Percentiles rank a stretch among this genome's conserved stretches.
Evolutionary conservation across 2,888 invertebrate species (phyloP).

Genomic region (Syrista parreyssii): DNA sequence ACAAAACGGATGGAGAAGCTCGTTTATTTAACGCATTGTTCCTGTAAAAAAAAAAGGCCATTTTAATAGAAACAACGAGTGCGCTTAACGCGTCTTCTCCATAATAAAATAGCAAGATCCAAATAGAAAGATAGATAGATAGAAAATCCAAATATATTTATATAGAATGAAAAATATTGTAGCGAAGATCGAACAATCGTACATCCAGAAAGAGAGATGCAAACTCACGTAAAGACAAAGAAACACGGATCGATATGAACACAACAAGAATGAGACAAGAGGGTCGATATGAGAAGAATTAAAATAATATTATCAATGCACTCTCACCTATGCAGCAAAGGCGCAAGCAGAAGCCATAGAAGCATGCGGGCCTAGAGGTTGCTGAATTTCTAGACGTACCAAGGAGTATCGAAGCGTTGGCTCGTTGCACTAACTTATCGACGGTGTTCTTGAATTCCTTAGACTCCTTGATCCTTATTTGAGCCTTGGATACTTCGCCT

Average conservation of each 20-base stretch:
- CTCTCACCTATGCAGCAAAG: constrained; percentile 5
- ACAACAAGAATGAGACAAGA: neutral
- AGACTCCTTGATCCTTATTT: constrained; percentile 95
- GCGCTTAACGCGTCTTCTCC: neutral
- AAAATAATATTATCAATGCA: neutral
- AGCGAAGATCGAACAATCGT: neutral
- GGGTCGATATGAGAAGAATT: neutral
- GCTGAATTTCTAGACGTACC: constrained; percentile 57
- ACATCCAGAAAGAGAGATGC: neutral
- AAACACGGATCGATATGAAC: neutral
- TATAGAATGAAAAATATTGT: too few relatives aligned
- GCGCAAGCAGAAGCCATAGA: neutral
- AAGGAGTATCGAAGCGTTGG: constrained; percentile 92
- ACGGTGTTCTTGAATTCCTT: constrained; percentile 99
- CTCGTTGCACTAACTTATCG: constrained; percentile 96
- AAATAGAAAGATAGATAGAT: too few relatives aligned
- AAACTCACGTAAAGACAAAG: neutral
- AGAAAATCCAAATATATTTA: too few relatives aligned
- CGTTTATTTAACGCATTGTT: neutral
- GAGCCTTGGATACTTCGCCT: constrained; percentile 87
- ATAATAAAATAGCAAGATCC: neutral
- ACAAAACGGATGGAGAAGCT: neutral
- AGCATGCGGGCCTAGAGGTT: neutral
- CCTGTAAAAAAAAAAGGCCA: neutral
- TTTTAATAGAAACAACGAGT: neutral